These are phyloP conservation scores for Thamnaconus septentrionalis DNA, from an alignment of 2,113 vertebrate species.

Conservation along the genomic window DNA sequence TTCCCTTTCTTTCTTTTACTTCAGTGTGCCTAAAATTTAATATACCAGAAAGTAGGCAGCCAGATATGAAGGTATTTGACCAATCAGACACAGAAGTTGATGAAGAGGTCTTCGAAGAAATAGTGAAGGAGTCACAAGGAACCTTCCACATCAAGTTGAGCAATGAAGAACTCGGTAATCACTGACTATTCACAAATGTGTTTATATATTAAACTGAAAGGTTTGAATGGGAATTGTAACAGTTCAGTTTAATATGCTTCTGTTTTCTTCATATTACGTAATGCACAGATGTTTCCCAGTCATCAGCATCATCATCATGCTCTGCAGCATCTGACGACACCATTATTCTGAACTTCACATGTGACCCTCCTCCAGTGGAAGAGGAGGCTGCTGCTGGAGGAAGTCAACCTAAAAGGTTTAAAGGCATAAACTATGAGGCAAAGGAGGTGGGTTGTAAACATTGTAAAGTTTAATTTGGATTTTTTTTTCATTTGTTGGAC, in stretches of 20 bases:
- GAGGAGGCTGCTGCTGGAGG: conserved; percentile 3
- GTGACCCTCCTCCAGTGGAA: conserved; percentile 5
- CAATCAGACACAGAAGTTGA: conserved; percentile 5
- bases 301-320: conserved; percentile 1
- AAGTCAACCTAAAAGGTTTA: conserved; percentile 16
- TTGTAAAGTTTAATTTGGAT: background rate
- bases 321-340: background rate
- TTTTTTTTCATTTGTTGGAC: background rate
- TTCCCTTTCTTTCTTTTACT: background rate
- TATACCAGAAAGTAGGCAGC: background rate
- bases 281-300: background rate
- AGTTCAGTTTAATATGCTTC: background rate
- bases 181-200: background rate
- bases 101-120: conserved; percentile 3
- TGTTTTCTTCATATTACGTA: background rate
- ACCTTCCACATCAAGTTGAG: background rate
- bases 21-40: conserved; percentile 5
- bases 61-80: background rate
- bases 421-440: conserved; percentile 11
- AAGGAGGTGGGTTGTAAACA: conserved; percentile 1
- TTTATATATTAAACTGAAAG: background rate
- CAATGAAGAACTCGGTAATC: conserved; percentile 4
- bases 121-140: conserved; percentile 1
- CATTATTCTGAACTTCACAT: conserved; percentile 12
- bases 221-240: background rate